Conservation (phyloP, 2,797 vertebrate genomes). For the Stomatorhinus walkeri region DNA sequence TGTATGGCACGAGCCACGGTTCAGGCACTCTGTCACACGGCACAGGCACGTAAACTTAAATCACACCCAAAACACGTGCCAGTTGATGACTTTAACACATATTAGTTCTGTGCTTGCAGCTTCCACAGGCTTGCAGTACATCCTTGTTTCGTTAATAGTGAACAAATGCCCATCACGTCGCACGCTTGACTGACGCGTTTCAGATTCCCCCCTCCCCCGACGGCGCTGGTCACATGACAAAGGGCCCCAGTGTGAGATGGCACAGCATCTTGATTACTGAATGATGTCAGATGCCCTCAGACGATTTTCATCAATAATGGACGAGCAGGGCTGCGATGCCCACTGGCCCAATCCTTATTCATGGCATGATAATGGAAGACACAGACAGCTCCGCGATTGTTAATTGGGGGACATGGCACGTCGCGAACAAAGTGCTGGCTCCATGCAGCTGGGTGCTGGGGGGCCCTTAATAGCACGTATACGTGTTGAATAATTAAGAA, state of each 20-base stretch:
- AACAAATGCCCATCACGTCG: neutral
- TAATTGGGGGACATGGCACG: slow-evolving; percentile 54
- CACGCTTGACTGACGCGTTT: neutral
- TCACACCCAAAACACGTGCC: neutral
- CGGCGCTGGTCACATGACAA: neutral
- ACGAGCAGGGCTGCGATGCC: slow-evolving; percentile 30
- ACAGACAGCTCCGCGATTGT: slow-evolving; percentile 67
- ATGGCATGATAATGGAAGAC: slow-evolving; percentile 56
- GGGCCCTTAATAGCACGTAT: slow-evolving; percentile 49
- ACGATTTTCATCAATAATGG: slow-evolving; percentile 18
- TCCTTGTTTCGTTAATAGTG: neutral
- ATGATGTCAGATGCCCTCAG: slow-evolving; percentile 16
- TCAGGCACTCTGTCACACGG: neutral
- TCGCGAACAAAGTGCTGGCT: slow-evolving; percentile 64
- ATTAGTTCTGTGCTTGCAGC: neutral
- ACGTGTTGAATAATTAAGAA: slow-evolving; percentile 63
- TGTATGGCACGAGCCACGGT: neutral
- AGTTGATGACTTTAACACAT: neutral
- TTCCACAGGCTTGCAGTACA: neutral
- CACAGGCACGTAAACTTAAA: neutral
- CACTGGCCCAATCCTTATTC: slow-evolving; percentile 62
- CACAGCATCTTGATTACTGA: slow-evolving; percentile 11
- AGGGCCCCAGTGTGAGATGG: slow-evolving; percentile 18
- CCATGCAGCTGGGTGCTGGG: slow-evolving; percentile 35
- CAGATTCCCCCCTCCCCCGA: neutral